Base-by-base conservation (phyloP, 2,797 vertebrate genomes). In the Erpetoichthys calabaricus region DNA sequence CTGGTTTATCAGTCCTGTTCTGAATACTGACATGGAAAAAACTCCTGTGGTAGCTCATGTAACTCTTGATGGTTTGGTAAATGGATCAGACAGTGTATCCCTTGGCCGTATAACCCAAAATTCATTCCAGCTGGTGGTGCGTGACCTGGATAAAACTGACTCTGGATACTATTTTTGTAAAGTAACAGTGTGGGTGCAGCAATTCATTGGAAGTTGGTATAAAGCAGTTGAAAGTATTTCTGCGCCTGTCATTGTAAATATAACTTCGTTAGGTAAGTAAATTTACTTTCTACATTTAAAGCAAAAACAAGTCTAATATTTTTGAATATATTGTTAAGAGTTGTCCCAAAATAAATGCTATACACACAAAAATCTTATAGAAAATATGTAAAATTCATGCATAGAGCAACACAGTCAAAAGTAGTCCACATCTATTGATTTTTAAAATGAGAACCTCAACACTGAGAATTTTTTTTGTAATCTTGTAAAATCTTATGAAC, bases 141-240 rank as follows among this genome's bases (percentile, higher is more conserved):
- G 75, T 42, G 81, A 76, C 0, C 79, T 87, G 51, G 79, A 75
- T 56, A 62, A 63, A 44, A 80, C 82, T 53, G 86, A 93, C 6
- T 72, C 71, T 0, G 91, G 91, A 50, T 75, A 73, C 49, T 97
- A 97, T 70, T 71, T 80, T 56, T 97, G 95, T 72, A 80, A 82
- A 5, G 73, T 89, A 60, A 71, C 81, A 0, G 80, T 86, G 57
- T 96, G 89, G 86, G 70, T 85, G 44, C 73, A 85, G 0, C 80
- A 78, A 51, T 77, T 82, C 64, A 83, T 83, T 0, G 80, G 83
- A 44, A 76, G 73, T 57, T 96, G 91, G 93, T 82, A 92, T 61
- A 84, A 85, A 70, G 88, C 87, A 5, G 86, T 88, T 0, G 91
- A 94, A 70, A 86, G 80, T 62, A 80, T 55, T 0, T 96, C 95